These are phyloP conservation scores for Poeciliopsis prolifica DNA, from an alignment of 2,113 vertebrate species.

Conservation along the genomic window DNA sequence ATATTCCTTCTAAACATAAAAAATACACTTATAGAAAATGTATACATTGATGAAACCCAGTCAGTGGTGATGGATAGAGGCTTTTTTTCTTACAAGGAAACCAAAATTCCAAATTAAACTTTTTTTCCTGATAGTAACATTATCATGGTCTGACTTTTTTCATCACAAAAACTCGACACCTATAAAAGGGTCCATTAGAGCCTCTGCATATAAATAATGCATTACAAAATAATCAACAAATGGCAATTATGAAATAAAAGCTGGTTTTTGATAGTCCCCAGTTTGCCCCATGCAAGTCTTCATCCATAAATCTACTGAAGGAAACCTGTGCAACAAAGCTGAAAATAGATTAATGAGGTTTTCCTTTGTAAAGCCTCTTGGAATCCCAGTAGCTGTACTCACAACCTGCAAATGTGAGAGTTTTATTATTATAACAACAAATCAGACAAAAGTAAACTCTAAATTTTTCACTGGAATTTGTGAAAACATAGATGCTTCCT, in stretches of 20 bases:
- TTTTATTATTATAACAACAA: slow-evolving; percentile 14
- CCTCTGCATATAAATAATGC: not conserved
- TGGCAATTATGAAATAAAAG: not conserved
- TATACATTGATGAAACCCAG: too few relatives aligned
- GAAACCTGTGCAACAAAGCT: slow-evolving; percentile 32
- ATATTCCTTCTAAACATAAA: too few relatives aligned
- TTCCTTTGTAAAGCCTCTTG: slow-evolving; percentile 22
- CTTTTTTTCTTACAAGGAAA: too few relatives aligned
- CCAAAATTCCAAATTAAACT: too few relatives aligned
- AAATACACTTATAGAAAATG: too few relatives aligned
- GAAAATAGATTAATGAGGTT: slow-evolving; percentile 24
- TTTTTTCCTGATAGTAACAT: too few relatives aligned
- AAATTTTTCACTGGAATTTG: not conserved
- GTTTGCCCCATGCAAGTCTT: slow-evolving; percentile 12
- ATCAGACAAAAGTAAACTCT: slow-evolving; percentile 12
- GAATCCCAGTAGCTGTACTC: slow-evolving; percentile 19
- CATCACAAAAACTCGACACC: too few relatives aligned
- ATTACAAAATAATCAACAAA: not conserved
- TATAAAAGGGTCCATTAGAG: too few relatives aligned
- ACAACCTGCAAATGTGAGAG: slow-evolving; percentile 43
- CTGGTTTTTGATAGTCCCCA: not conserved
- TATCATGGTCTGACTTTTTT: too few relatives aligned
- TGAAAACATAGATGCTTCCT: not conserved
- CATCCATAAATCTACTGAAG: slow-evolving; percentile 50
- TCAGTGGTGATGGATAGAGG: too few relatives aligned